Percentiles rank a stretch among this genome's conserved stretches.
Conservation (phyloP, 2,888 invertebrate genomes). For the Terebella lapidaria region DNA sequence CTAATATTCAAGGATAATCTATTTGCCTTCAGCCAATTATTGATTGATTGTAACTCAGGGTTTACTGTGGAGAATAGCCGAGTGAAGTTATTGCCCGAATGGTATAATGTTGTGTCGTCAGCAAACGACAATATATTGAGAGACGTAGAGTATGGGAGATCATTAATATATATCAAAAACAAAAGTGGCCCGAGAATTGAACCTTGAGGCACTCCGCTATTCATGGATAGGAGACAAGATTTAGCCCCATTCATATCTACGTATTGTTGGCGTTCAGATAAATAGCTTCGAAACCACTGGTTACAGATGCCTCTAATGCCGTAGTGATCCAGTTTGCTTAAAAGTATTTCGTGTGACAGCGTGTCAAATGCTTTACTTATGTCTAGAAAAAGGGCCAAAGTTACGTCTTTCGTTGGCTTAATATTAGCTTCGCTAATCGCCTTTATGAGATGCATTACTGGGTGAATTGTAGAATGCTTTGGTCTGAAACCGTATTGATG, state of each 20-base stretch:
- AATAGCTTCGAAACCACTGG: not conserved
- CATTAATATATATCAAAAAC: not conserved
- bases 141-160: not conserved
- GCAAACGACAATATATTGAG: not conserved
- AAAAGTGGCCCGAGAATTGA: not conserved
- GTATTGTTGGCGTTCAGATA: not conserved
- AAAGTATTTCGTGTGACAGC: not conserved
- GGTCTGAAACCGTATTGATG: not conserved
- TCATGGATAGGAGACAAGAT: not conserved
- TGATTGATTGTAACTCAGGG: not conserved
- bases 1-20: not conserved
- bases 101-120: not conserved
- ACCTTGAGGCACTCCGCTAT: not conserved
- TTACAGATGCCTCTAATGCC: not conserved
- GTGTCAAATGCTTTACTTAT: not conserved
- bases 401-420: not conserved
- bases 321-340: not conserved
- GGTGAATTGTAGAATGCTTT: not conserved
- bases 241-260: not conserved
- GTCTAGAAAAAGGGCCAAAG: not conserved
- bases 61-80: not conserved
- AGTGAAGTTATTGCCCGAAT: not conserved
- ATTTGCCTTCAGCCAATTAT: not conserved
- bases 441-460: not conserved
- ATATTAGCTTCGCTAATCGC: not conserved